Evolutionary conservation across 2,113 vertebrate species (phyloP), one percentile per base, ranked within the genome.

Genomic region (Cettia cetti): DNA sequence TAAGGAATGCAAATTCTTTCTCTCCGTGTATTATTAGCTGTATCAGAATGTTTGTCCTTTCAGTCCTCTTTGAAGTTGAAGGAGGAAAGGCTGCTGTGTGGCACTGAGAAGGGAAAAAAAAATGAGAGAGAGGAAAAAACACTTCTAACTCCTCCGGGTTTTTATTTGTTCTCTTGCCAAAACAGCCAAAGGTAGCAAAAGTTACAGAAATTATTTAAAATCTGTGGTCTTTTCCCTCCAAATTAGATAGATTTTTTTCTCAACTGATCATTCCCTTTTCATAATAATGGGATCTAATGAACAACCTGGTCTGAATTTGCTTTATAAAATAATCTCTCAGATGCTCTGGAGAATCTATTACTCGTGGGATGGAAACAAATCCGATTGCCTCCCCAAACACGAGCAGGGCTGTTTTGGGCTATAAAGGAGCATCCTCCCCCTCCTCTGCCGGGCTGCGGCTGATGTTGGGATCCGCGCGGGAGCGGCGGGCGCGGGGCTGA

Each of bases 11-110:
- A 90, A 90, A 72, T 79, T 96, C 88, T 80, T 92, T 83, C 76
- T 95, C 84, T 68, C 52, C n/a, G 11, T 91, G 66, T 61, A 50
- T 76, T 88, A 69, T 95, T 96, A 96, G 95, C 76, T 94, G 86
- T 94, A 96, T 95, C 96, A 80, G 82, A 96, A 97, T 70, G 72
- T 92, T 87, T 96, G 76, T 89, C 92, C 91, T 95, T 93, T 92
- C 92, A 89, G 90, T 79, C 27, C 77, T 75, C 90, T 94, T 90
- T 82, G 94, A 97, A 91, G 70, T 52, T 92, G 89, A 85, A 95
- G 89, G 52, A 44, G 61, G 77, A 80, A 79, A 86, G 57, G 77
- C 81, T 92, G 79, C 33, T 89, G 12, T 95, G 90, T 96, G 90
- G 92, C 93, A 82, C 90, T 74, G 94, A 94, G 75, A 92, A 96